Conservation (phyloP, 2,888 invertebrate genomes). For the Lepidocyrtinus sp. region DNA sequence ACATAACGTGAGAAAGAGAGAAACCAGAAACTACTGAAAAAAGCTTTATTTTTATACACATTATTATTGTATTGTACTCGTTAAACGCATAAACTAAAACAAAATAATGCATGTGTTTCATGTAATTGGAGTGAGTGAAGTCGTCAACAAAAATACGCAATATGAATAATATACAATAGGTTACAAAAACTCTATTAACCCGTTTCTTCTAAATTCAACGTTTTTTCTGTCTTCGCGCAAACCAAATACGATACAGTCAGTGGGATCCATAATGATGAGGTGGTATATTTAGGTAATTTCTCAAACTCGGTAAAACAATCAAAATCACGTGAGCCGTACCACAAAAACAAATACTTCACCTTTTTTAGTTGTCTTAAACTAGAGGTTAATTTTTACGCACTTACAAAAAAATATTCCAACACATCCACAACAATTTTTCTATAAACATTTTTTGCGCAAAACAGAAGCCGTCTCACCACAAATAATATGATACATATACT, state of each 20-base stretch:
- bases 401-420: too few species aligned
- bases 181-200: neutral
- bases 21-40: conserved; percentile 31
- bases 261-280: neutral
- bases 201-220: neutral
- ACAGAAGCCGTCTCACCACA: conserved; percentile 46
- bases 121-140: too few species aligned
- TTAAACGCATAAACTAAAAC: conserved; percentile 24
- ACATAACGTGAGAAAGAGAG: neutral
- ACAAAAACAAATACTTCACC: too few species aligned
- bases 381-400: too few species aligned
- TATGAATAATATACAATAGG: too few species aligned
- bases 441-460: too few species aligned
- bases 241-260: too few species aligned
- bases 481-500: neutral
- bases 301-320: too few species aligned
- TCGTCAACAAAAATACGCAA: too few species aligned
- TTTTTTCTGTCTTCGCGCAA: neutral
- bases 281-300: neutral
- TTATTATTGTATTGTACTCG: conserved; percentile 35
- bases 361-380: too few species aligned
- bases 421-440: too few species aligned
- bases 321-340: too few species aligned
- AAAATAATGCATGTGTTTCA: neutral
- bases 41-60: conserved; percentile 60